Conservation (phyloP, 2,888 invertebrate genomes). For the Xestia ashworthii region DNA sequence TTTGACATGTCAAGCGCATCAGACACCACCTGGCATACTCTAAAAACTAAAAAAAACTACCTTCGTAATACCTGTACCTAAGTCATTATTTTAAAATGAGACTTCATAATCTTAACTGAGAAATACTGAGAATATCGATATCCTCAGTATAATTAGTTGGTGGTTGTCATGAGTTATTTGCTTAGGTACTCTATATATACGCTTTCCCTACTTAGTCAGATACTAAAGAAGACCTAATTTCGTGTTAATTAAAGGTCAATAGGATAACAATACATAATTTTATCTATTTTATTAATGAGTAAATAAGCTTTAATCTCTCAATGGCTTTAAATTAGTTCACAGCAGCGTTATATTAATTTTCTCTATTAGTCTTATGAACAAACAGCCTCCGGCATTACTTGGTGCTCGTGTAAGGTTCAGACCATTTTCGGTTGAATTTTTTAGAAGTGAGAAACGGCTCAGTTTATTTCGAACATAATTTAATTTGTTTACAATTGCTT, state of each 20-base stretch:
- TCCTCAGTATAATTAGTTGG: neutral
- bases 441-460: slow-evolving; percentile 10
- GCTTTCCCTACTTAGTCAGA: neutral
- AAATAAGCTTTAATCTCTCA: slow-evolving; percentile 1
- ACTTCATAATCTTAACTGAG: no score
- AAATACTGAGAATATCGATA: neutral
- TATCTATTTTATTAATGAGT: neutral
- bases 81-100: no score
- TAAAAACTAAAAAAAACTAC: no score
- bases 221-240: neutral
- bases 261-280: neutral
- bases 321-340: slow-evolving; percentile 8
- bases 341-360: slow-evolving; percentile 3
- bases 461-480: neutral
- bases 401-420: slow-evolving; percentile 1
- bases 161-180: no score
- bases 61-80: no score
- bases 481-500: slow-evolving; percentile 6
- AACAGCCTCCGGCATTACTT: slow-evolving; percentile 17
- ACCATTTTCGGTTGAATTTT: neutral
- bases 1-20: no score
- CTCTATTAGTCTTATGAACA: slow-evolving; percentile 4
- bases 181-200: no score
- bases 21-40: no score
- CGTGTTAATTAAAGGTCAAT: neutral